Base-by-base conservation (phyloP, 2,888 invertebrate species). In the Pristionchus maxplancki region DNA sequence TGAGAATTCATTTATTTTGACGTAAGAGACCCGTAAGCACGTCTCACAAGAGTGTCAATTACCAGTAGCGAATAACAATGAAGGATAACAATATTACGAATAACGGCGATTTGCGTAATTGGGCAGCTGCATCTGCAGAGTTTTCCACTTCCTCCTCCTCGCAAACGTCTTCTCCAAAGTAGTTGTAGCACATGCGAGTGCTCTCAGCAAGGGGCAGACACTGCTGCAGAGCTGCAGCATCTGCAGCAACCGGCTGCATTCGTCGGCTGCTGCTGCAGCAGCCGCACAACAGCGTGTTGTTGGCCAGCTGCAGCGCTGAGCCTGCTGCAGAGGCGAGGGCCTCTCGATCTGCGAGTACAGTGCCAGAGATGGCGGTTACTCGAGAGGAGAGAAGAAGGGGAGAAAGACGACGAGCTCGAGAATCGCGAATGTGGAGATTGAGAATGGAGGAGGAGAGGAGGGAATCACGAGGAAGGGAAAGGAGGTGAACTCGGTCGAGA, bases 241-340 rank as follows among this genome's bases (percentile, higher is more conserved):
- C 84, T 13, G 44, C 50, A 50, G 20, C 67, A 17, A 34, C 6
- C 24, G 24, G 40, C 40, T 20, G 37, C n/a, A n/a, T 64, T 2
- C 64, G 24, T 3, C 74, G 24, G 24, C 24, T n/a, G 24, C 17
- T 74, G 62, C 84, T 37, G 62, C 84, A 84, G 62, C 84, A 84
- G 9, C 84, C 84, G 17, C 84, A 84, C 0, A 84, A 15, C n/a
- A 48, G 37, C 24, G 84, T 84, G 84, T 84, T 84, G 28, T 84
- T 84, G 37, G 84, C 62, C 13, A 84, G 37, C 48, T 17, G 20
- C 50, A 82, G 53, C 34, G 15, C 44, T 24, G 64, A 64, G 40
- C 37, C 40, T 8, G 34, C 84, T n/a, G 58, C 34, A 37, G 58
- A 34, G 11, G 84, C 24, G 5, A 84, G 53, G 11, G 37, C 28